phyloP scores from a whole-genome alignment of 1,140 invertebrate genomes.

The Bombus balteatus region DNA sequence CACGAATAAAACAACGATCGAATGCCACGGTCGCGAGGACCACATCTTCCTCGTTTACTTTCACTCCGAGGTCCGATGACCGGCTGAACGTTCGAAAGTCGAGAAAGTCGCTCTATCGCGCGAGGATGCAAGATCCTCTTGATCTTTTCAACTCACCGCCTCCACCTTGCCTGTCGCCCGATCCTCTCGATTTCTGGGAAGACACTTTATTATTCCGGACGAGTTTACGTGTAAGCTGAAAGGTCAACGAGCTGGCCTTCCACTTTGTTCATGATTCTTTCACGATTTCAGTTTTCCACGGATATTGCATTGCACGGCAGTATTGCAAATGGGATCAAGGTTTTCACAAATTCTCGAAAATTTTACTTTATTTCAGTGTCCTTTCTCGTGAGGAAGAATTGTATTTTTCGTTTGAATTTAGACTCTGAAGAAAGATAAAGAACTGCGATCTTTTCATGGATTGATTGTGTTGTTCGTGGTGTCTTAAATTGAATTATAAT shows the following conservation, averaged over 20 bases:
- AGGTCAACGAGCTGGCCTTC: neutral
- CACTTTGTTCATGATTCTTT: neutral
- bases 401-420: neutral
- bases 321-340: neutral
- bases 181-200: neutral
- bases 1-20: constrained; percentile 29
- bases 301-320: neutral
- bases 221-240: neutral
- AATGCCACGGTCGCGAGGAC: constrained; percentile 67
- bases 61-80: constrained; percentile 70
- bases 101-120: constrained; percentile 63
- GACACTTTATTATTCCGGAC: neutral
- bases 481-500: too few relatives aligned
- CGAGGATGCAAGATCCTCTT: constrained; percentile 18
- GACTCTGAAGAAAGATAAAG: neutral
- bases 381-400: neutral
- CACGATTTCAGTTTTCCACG: neutral
- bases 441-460: neutral
- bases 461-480: too few relatives aligned
- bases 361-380: neutral
- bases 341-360: neutral
- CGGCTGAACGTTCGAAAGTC: constrained; percentile 70
- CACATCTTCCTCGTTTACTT: constrained; percentile 69
- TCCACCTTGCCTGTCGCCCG: neutral
- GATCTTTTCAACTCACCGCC: constrained; percentile 15